Evolutionary conservation across 2,113 vertebrate species (phyloP).

Genomic region (Lophochroa leadbeateri): DNA sequence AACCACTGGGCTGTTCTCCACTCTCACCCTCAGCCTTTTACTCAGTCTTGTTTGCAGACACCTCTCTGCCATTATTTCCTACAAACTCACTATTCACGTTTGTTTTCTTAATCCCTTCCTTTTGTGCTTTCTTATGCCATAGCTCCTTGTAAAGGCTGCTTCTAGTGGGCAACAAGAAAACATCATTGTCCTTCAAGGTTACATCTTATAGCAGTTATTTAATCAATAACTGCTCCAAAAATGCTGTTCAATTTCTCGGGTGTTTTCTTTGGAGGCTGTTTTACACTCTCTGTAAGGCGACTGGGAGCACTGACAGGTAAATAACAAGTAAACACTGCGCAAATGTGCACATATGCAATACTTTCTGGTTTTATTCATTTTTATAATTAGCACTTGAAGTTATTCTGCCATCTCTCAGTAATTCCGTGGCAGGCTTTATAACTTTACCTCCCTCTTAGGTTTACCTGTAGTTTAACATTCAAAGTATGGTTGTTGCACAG

Average conservation of each 20-base stretch:
- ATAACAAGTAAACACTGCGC: neutral
- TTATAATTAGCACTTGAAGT: constrained; percentile 7
- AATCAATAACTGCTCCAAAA: neutral
- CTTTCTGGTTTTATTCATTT: constrained; percentile 14
- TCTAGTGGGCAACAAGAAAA: neutral
- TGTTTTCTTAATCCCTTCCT: neutral
- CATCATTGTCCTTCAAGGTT: neutral
- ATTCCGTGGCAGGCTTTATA: neutral
- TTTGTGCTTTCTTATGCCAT: neutral
- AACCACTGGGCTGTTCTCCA: neutral
- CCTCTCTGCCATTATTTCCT: neutral
- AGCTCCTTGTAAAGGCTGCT: neutral
- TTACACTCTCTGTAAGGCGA: neutral
- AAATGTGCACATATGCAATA: neutral
- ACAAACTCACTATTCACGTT: neutral
- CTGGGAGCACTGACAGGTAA: neutral
- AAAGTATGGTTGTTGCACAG: constrained; percentile 69
- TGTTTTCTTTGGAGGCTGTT: neutral
- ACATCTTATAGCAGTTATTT: neutral
- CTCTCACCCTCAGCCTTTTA: neutral
- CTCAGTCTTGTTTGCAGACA: neutral
- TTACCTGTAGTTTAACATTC: constrained; percentile 77
- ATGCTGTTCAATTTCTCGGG: neutral
- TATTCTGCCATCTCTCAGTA: neutral
- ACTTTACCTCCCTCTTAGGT: constrained; percentile 20